A percentile compares a stretch with the other conserved stretches of the same genome.
Conservation (phyloP, 2,888 invertebrate genomes). For the Lasioglossum figueresi region DNA sequence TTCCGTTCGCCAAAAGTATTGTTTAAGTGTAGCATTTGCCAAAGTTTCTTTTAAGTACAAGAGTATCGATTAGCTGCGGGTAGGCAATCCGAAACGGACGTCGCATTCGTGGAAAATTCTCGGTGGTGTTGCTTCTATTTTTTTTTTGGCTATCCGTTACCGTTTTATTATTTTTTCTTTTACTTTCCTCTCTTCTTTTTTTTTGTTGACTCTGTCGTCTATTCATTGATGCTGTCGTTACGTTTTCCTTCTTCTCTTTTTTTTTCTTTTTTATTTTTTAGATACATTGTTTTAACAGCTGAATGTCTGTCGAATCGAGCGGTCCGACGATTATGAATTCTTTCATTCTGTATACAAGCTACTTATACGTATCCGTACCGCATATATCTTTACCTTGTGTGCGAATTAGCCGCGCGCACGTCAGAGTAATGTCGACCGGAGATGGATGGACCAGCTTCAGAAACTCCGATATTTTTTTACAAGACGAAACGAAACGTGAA, state of each 20-base stretch:
- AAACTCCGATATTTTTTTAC: constrained; percentile 59
- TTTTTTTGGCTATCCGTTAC: constrained; percentile 26
- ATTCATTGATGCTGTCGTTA: constrained; percentile 31
- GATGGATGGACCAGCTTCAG: constrained; percentile 13
- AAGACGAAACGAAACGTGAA: constrained; percentile 18
- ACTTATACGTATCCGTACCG: constrained; percentile 18
- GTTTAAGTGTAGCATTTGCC: constrained; percentile 68
- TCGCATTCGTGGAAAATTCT: constrained; percentile 15
- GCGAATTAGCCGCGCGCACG: constrained; percentile 36
- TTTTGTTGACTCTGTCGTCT: constrained; percentile 29
- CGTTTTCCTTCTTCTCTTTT: constrained; percentile 23
- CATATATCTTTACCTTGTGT: constrained; percentile 39
- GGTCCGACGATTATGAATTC: constrained; percentile 69
- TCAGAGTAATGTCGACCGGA: constrained; percentile 33
- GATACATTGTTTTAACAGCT: constrained; percentile 26
- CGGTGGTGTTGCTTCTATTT: constrained; percentile 12
- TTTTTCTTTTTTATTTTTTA: constrained; percentile 14
- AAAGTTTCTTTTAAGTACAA: constrained; percentile 69
- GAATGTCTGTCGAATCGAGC: constrained; percentile 68
- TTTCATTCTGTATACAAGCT: constrained; percentile 62
- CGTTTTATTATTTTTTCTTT: constrained; percentile 6
- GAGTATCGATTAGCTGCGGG: constrained; percentile 20
- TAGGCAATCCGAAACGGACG: constrained; percentile 20
- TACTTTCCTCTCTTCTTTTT: not conserved
- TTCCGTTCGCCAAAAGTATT: constrained; percentile 66